Evolutionary conservation across 2,888 invertebrate species (phyloP).

Genomic region (Leptopilina syphax): DNA sequence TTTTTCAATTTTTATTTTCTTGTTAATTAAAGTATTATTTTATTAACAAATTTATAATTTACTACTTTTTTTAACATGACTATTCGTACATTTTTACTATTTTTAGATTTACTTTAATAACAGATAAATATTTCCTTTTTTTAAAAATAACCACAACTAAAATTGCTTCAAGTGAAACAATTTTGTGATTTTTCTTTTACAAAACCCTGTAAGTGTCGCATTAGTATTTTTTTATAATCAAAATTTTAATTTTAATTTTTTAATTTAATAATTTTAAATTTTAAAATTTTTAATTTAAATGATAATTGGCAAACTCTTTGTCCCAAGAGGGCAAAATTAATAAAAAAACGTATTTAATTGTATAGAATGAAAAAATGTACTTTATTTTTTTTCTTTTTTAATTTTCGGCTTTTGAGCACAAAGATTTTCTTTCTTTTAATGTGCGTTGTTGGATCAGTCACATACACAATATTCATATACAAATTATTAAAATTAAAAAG

Average conservation of each 20-base stretch:
- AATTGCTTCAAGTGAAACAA: neutral
- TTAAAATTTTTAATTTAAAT: neutral
- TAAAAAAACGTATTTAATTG: conserved; percentile 17
- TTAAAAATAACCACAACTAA: neutral
- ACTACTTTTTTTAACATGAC: neutral
- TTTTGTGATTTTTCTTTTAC: neutral
- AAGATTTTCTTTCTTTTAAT: conserved; percentile 2
- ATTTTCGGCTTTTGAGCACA: conserved; percentile 6
- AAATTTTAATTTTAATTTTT: neutral
- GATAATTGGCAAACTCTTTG: neutral
- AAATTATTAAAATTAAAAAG: conserved; percentile 10
- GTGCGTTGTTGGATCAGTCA: conserved; percentile 36
- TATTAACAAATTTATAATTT: neutral
- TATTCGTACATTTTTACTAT: neutral
- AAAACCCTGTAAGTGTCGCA: conserved; percentile 4
- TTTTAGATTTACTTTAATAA: neutral
- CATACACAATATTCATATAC: conserved; percentile 2
- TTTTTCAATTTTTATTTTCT: no score
- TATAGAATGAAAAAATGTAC: neutral
- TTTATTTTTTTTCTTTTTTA: conserved; percentile 24
- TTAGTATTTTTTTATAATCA: neutral
- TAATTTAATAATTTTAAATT: neutral
- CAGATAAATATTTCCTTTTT: neutral
- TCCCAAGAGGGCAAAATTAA: neutral
- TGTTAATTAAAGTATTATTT: neutral